Percentiles rank a stretch among this genome's conserved stretches.
phyloP scores from a whole-genome alignment of 2,113 vertebrate species.

The Motacilla alba region DNA sequence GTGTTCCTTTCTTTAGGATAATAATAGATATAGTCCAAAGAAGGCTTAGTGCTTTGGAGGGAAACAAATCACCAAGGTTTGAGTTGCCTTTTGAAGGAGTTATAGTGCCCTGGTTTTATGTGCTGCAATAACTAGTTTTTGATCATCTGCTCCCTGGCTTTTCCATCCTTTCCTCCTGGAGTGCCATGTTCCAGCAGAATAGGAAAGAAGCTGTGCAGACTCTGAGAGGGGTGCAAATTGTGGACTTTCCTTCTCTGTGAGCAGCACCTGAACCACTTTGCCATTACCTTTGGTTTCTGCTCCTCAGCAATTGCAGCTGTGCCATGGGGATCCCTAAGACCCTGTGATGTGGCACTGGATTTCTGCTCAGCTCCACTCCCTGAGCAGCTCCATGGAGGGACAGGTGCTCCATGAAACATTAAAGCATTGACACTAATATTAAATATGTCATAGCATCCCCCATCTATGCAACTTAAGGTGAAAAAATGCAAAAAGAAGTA shows the following conservation, averaged over 20 bases:
- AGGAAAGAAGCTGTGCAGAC: background rate
- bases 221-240: background rate
- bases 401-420: background rate
- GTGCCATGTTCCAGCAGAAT: background rate
- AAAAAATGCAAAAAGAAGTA: background rate
- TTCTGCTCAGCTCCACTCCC: background rate
- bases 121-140: background rate
- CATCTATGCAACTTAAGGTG: background rate
- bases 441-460: background rate
- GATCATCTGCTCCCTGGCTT: background rate
- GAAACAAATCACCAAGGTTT: background rate
- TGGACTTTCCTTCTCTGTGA: background rate
- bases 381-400: background rate
- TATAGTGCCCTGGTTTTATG: background rate
- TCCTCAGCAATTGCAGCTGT: background rate
- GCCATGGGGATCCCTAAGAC: background rate
- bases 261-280: background rate
- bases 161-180: background rate
- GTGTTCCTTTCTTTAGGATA: background rate
- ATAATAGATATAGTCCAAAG: background rate
- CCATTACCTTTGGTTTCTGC: background rate
- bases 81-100: background rate
- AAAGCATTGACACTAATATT: background rate
- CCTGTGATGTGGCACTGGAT: background rate
- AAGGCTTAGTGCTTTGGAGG: background rate